Evolutionary conservation across 1,140 invertebrate species (phyloP).

Genomic region (Megalonaias nervosa): DNA sequence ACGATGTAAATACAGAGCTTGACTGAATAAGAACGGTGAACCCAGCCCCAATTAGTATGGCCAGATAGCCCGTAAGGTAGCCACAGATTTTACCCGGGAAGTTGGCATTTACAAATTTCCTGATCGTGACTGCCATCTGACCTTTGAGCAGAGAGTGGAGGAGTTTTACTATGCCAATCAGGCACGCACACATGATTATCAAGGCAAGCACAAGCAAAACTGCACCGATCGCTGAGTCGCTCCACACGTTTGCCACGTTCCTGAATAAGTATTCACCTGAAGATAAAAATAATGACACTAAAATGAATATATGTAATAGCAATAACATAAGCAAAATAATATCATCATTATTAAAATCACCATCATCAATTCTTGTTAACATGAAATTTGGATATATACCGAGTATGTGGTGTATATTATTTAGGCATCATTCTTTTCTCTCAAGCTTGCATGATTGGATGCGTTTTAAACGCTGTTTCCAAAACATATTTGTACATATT

Average conservation of each 20-base stretch:
- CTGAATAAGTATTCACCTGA: conserved; percentile 57
- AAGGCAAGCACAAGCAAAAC: conserved; percentile 73
- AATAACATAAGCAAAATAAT: no score
- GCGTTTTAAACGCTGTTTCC: no score
- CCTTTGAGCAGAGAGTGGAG: conserved; percentile 73
- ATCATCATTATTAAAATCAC: background rate
- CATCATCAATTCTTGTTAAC: background rate
- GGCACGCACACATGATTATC: conserved; percentile 73
- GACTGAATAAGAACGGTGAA: conserved; percentile 77
- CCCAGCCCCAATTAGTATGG: conserved; percentile 74
- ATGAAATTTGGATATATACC: background rate
- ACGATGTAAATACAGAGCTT: no score
- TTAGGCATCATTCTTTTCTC: background rate
- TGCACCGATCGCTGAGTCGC: conserved; percentile 70
- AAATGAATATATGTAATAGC: no score
- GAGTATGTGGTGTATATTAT: background rate
- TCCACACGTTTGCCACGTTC: conserved; percentile 46
- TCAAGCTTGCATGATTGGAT: background rate
- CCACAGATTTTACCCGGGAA: conserved; percentile 40
- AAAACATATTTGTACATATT: background rate
- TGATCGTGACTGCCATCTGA: conserved; percentile 72
- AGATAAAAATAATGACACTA: conserved; percentile 17
- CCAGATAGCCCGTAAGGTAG: conserved; percentile 74
- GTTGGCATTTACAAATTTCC: conserved; percentile 25
- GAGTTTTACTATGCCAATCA: conserved; percentile 76